phyloP scores from a whole-genome alignment of 1,140 invertebrate genomes.

The Apocrypta bakeri region DNA sequence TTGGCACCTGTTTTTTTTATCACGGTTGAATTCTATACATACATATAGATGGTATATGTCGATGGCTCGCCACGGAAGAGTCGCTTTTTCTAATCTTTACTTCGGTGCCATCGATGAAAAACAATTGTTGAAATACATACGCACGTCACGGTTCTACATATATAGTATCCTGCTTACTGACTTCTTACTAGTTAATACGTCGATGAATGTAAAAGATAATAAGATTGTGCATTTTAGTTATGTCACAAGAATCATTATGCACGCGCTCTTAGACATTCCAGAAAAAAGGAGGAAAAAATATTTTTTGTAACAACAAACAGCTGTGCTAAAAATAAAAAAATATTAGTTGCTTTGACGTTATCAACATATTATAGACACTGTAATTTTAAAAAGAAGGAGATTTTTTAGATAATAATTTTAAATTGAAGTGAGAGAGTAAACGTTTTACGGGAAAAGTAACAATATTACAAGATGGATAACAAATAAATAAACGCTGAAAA shows the following conservation, averaged over 20 bases:
- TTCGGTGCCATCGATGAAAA: conserved; percentile 33
- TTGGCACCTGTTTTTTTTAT: conserved; percentile 26
- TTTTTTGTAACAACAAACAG: conserved; percentile 40
- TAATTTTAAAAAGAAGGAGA: conserved; percentile 6
- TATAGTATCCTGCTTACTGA: not conserved
- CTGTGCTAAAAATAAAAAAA: conserved; percentile 20
- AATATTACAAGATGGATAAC: conserved; percentile 2
- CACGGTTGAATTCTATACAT: conserved; percentile 27
- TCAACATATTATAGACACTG: not conserved
- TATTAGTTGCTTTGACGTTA: conserved; percentile 33
- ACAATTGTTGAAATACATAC: conserved; percentile 41
- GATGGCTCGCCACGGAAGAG: conserved; percentile 14
- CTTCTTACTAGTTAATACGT: conserved; percentile 23
- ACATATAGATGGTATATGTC: conserved; percentile 19
- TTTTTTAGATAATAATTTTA: conserved; percentile 26
- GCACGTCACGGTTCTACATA: conserved; percentile 3
- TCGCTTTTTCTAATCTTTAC: conserved; percentile 24
- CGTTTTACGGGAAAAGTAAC: conserved; percentile 1
- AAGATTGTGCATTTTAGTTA: conserved; percentile 35
- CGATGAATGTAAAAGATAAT: not conserved
- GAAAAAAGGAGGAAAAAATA: conserved; percentile 26
- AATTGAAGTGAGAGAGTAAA: not conserved
- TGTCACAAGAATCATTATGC: conserved; percentile 19
- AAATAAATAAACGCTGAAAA: conserved; percentile 25
- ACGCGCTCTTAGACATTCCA: conserved; percentile 44